phyloP scores from a whole-genome alignment of 2,113 vertebrate genomes.

The Caranx melampygus region DNA sequence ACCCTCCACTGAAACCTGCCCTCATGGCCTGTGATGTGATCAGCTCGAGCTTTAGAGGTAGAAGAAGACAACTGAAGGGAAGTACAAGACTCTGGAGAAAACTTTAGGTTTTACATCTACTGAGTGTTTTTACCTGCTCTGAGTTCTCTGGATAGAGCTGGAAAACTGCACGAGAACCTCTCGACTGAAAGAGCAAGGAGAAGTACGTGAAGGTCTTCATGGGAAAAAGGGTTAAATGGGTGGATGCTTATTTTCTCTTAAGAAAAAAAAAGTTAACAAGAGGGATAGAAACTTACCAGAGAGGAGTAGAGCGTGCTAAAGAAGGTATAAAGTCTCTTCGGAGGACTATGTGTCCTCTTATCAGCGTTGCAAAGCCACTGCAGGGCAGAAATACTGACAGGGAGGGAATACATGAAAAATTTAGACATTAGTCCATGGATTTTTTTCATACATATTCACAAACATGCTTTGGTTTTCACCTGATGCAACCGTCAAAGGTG shows the following conservation, averaged over 20 bases:
- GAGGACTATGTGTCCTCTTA: slow-evolving; percentile 91
- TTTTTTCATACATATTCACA: not conserved
- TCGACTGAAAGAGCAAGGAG: slow-evolving; percentile 79
- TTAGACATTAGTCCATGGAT: not conserved
- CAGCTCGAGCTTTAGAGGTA: slow-evolving; percentile 88
- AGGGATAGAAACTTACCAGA: slow-evolving; percentile 83
- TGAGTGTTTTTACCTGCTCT: slow-evolving; percentile 86
- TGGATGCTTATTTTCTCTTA: not conserved
- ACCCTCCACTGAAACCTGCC: slow-evolving; percentile 94
- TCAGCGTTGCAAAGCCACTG: slow-evolving; percentile 99
- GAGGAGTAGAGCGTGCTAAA: slow-evolving; percentile 93
- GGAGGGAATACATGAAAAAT: not conserved
- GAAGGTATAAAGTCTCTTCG: slow-evolving; percentile 90
- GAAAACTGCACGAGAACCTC: slow-evolving; percentile 91
- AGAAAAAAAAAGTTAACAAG: not conserved
- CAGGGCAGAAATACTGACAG: slow-evolving; percentile 92
- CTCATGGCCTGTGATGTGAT: slow-evolving; percentile 94
- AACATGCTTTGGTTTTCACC: slow-evolving; percentile 79
- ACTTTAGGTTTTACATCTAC: not conserved
- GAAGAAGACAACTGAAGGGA: not conserved
- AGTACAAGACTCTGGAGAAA: not conserved
- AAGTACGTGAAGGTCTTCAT: not conserved
- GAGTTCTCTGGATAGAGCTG: slow-evolving; percentile 97
- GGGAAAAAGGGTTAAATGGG: not conserved
- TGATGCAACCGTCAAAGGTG: slow-evolving; percentile 94